Conservation (phyloP, 2,888 invertebrate species). For the Ectemnius lituratus region DNA sequence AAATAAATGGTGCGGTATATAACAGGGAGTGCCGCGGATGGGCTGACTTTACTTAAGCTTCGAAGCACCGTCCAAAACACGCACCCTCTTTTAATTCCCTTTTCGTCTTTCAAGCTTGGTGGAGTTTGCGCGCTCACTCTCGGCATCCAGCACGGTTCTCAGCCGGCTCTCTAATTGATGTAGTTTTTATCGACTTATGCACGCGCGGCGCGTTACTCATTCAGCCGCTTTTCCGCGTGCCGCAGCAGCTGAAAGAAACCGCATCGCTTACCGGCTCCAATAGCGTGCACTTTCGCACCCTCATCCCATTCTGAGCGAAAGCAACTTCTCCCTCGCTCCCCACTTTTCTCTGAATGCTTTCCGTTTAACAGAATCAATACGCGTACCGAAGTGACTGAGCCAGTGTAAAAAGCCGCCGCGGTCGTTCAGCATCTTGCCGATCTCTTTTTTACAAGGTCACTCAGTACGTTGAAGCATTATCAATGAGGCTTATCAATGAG, state of each 20-base stretch:
- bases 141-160: slow-evolving; percentile 8
- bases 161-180: slow-evolving; percentile 70
- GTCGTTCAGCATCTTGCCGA: slow-evolving; percentile 43
- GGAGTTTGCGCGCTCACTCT: slow-evolving; percentile 60
- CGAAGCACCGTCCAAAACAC: slow-evolving; percentile 56
- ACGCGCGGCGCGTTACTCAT: slow-evolving; percentile 72
- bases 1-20: slow-evolving; percentile 4
- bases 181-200: slow-evolving; percentile 72
- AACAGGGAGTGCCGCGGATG: slow-evolving; percentile 39
- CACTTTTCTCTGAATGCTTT: slow-evolving; percentile 49
- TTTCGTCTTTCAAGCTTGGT: slow-evolving; percentile 59
- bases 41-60: slow-evolving; percentile 64
- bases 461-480: slow-evolving; percentile 41
- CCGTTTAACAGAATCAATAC: slow-evolving; percentile 69
- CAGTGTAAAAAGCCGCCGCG: slow-evolving; percentile 30
- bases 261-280: slow-evolving; percentile 73
- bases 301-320: slow-evolving; percentile 45
- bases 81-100: slow-evolving; percentile 61
- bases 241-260: slow-evolving; percentile 72
- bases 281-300: slow-evolving; percentile 55
- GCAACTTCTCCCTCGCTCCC: slow-evolving; percentile 21
- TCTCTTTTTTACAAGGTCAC: slow-evolving; percentile 37
- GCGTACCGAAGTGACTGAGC: slow-evolving; percentile 63
- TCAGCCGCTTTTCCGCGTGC: slow-evolving; percentile 66
- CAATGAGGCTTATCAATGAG: neutral